Evolutionary conservation across 2,113 vertebrate species (phyloP).

Genomic region (Sapajus apella): DNA sequence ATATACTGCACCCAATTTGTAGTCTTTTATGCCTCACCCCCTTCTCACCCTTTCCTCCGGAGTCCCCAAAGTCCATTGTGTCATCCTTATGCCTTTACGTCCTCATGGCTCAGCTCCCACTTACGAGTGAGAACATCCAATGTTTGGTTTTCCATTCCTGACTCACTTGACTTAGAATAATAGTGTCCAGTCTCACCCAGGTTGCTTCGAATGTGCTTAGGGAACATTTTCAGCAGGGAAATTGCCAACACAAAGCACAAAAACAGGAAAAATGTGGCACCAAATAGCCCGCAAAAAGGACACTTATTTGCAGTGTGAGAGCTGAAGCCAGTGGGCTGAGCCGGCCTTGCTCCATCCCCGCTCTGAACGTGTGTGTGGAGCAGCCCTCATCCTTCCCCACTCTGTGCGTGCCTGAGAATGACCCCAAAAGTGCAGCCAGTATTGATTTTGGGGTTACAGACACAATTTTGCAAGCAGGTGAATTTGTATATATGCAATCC

Average conservation of each 20-base stretch:
- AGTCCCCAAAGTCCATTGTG: too few species aligned
- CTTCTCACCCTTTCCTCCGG: too few species aligned
- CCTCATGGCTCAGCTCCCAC: too few species aligned
- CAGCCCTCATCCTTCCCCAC: background rate
- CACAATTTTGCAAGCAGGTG: background rate
- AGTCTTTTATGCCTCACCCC: too few species aligned
- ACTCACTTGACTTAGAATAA: too few species aligned
- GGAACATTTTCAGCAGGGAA: background rate
- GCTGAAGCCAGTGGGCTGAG: background rate
- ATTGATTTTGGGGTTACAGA: background rate
- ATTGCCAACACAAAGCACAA: background rate
- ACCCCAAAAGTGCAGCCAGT: background rate
- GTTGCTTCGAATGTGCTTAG: too few species aligned
- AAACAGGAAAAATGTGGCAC: background rate
- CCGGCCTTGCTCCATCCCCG: rapidly evolving
- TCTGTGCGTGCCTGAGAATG: rapidly evolving
- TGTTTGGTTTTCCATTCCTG: too few species aligned
- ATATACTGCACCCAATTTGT: too few species aligned
- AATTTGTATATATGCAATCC: background rate
- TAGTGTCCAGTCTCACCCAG: too few species aligned
- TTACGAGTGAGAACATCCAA: too few species aligned
- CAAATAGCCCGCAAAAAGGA: background rate
- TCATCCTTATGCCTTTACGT: too few species aligned
- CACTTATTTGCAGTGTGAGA: background rate
- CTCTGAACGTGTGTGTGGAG: too few species aligned